phyloP scores from a whole-genome alignment of 2,888 invertebrate genomes.

The Acronicta leporina region DNA sequence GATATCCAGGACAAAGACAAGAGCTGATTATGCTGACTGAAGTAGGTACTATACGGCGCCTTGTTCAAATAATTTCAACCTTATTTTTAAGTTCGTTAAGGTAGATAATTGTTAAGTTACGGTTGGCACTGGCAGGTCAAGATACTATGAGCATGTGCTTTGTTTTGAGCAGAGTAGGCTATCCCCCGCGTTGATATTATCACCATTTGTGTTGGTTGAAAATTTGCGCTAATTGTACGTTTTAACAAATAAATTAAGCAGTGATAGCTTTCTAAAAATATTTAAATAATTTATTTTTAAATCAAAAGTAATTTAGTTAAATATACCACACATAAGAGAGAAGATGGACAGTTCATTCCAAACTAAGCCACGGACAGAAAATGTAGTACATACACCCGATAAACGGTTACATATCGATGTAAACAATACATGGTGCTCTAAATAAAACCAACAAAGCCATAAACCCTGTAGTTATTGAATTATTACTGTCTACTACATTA shows the following conservation, averaged over 20 bases:
- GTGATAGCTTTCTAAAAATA: too few species aligned
- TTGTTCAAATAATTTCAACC: slow-evolving; percentile 38
- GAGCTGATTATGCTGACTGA: slow-evolving; percentile 63
- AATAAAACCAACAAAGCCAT: slow-evolving; percentile 9
- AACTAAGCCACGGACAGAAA: too few species aligned
- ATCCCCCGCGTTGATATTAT: slow-evolving; percentile 70
- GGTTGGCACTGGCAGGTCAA: too few species aligned
- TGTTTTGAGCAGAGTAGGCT: slow-evolving; percentile 5
- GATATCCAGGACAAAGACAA: slow-evolving; percentile 64
- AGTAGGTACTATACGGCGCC: slow-evolving; percentile 46
- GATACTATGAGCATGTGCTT: too few species aligned
- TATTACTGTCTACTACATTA: slow-evolving; percentile 8
- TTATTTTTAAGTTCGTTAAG: slow-evolving; percentile 37
- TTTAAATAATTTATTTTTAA: too few species aligned
- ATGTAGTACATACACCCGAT: too few species aligned
- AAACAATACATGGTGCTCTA: slow-evolving; percentile 5
- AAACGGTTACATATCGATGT: neutral
- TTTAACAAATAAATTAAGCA: slow-evolving; percentile 1
- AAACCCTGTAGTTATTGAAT: slow-evolving; percentile 12
- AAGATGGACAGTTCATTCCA: too few species aligned
- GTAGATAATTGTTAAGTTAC: slow-evolving; percentile 55
- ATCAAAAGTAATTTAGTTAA: too few species aligned
- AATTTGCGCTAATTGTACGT: slow-evolving; percentile 55
- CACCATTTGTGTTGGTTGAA: slow-evolving; percentile 63
- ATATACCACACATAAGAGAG: too few species aligned